A percentile compares a stretch with the other conserved stretches of the same genome.
Evolutionary conservation across 2,888 invertebrate species (phyloP).

Genomic region (Macaria notata): DNA sequence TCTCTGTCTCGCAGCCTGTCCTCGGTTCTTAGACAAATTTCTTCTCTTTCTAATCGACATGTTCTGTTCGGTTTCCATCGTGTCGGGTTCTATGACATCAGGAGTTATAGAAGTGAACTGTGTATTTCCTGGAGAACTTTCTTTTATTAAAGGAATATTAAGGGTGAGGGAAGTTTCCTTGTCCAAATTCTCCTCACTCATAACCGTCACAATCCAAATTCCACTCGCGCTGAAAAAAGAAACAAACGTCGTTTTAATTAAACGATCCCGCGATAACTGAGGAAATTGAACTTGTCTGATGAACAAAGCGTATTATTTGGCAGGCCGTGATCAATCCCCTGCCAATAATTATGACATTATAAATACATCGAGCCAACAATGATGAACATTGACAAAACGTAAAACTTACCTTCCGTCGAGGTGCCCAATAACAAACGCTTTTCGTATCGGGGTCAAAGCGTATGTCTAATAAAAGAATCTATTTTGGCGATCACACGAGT

Average conservation of each 20-base stretch:
- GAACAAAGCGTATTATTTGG: slow-evolving; percentile 53
- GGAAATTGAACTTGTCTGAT: slow-evolving; percentile 44
- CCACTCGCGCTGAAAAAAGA: slow-evolving; percentile 50
- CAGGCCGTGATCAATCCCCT: slow-evolving; percentile 51
- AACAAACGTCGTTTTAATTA: slow-evolving; percentile 47
- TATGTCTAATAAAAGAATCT: slow-evolving; percentile 76
- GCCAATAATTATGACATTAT: slow-evolving; percentile 61
- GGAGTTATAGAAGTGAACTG: slow-evolving; percentile 32
- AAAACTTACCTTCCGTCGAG: slow-evolving; percentile 64
- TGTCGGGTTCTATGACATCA: slow-evolving; percentile 44
- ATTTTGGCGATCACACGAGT: slow-evolving; percentile 60
- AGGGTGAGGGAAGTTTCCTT: slow-evolving; percentile 44
- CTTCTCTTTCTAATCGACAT: slow-evolving; percentile 84
- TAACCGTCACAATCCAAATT: slow-evolving; percentile 37
- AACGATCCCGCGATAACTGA: slow-evolving; percentile 46
- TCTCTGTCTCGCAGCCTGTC: slow-evolving; percentile 70
- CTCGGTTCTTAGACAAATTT: slow-evolving; percentile 82
- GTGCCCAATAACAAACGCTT: slow-evolving; percentile 54
- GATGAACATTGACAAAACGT: slow-evolving; percentile 44
- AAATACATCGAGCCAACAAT: slow-evolving; percentile 53
- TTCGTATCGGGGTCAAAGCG: slow-evolving; percentile 62
- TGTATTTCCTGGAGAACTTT: not conserved
- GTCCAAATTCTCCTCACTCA: slow-evolving; percentile 59
- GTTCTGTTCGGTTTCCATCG: slow-evolving; percentile 68
- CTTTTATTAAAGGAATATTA: slow-evolving; percentile 58